phyloP scores from a whole-genome alignment of 2,797 vertebrate genomes.

The Scyliorhinus canicula region DNA sequence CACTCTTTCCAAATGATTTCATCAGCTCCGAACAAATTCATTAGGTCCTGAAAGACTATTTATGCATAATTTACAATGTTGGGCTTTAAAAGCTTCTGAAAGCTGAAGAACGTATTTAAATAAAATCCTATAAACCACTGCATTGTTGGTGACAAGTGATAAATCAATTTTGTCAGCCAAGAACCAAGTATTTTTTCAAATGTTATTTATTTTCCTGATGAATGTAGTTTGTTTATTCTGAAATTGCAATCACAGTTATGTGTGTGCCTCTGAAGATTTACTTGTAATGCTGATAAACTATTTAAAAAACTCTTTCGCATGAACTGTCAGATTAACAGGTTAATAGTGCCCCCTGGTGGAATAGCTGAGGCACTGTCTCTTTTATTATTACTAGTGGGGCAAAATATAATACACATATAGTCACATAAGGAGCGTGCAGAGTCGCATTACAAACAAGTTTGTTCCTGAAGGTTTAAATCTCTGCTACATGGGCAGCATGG shows the following conservation, averaged over 20 bases:
- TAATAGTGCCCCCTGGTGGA: slow-evolving; percentile 33
- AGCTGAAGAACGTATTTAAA: slow-evolving; percentile 27
- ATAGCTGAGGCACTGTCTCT: background rate
- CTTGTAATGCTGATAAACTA: background rate
- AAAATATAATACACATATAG: too few relatives aligned
- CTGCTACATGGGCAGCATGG: background rate
- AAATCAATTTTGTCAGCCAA: slow-evolving; percentile 3
- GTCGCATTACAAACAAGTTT: background rate
- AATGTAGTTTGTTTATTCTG: background rate
- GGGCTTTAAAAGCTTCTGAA: slow-evolving; percentile 32
- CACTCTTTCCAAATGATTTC: slow-evolving; percentile 37
- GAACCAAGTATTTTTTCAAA: background rate
- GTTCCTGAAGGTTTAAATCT: background rate
- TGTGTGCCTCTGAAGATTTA: background rate
- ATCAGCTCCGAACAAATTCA: slow-evolving; percentile 35
- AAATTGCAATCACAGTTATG: background rate
- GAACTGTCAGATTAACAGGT: background rate
- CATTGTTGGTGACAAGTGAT: background rate
- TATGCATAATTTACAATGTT: slow-evolving; percentile 29
- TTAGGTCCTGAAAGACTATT: slow-evolving; percentile 31
- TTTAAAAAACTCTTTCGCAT: background rate
- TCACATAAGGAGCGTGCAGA: too few relatives aligned
- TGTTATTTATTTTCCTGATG: slow-evolving; percentile 12
- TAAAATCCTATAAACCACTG: background rate
- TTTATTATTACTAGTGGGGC: background rate